A percentile compares a stretch with the other conserved stretches of the same genome.
phyloP scores from a whole-genome alignment of 2,797 vertebrate species.

The Takifugu ocellatus region DNA sequence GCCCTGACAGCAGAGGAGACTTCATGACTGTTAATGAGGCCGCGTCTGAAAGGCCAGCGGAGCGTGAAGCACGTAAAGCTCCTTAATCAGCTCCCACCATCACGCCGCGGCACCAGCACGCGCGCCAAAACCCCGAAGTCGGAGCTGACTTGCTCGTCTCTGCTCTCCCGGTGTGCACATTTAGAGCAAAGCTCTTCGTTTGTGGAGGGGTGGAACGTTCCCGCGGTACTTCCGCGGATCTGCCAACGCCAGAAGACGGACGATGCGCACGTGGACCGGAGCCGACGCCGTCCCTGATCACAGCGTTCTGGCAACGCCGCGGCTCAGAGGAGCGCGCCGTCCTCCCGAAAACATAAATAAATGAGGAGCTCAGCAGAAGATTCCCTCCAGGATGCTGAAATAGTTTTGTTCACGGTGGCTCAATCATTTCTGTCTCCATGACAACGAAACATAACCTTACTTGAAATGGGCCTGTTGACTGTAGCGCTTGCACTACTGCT shows the following conservation, averaged over 20 bases:
- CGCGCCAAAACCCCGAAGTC: no score
- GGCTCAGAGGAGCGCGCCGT: conserved; percentile 11
- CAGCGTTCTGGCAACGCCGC: conserved; percentile 13
- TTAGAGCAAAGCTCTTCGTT: conserved; percentile 19
- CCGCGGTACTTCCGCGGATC: conserved; percentile 29
- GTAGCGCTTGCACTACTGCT: no score
- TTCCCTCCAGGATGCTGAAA: conserved; percentile 3
- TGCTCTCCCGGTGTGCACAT: background rate
- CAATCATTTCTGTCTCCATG: conserved; percentile 3
- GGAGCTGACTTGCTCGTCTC: no score
- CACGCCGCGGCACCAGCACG: no score
- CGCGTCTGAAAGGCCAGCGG: conserved; percentile 24
- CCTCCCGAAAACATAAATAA: conserved; percentile 41
- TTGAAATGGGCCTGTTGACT: background rate
- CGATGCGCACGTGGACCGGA: conserved; percentile 8
- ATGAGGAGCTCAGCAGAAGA: conserved; percentile 24
- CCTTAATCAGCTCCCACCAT: conserved; percentile 39
- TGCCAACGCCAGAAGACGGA: conserved; percentile 26
- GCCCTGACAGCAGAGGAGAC: conserved; percentile 18
- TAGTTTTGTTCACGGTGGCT: background rate
- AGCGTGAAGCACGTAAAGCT: conserved; percentile 33
- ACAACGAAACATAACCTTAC: background rate
- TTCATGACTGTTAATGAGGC: conserved; percentile 33
- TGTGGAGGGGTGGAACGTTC: conserved; percentile 3
- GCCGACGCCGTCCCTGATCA: conserved; percentile 27